A percentile compares a stretch with the other conserved stretches of the same genome.
These are phyloP conservation scores for Halcyon malimbica DNA, from an alignment of 2,113 vertebrate species.

Conservation along the genomic window DNA sequence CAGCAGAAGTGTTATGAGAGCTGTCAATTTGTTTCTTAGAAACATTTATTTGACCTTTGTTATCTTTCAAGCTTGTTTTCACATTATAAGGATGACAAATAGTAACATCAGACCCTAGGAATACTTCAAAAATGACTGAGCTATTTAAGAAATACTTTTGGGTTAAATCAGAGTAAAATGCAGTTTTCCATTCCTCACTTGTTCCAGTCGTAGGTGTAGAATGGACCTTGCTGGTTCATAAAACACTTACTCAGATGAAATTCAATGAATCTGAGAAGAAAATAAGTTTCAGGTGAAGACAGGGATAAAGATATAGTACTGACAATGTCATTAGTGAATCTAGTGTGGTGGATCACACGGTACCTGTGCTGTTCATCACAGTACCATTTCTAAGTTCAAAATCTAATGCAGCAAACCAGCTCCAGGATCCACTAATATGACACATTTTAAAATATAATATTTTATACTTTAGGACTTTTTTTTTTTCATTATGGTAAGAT, in stretches of 20 bases:
- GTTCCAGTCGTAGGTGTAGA: background rate
- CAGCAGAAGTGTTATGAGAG: background rate
- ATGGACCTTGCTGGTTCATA: background rate
- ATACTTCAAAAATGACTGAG: background rate
- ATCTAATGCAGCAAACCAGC: background rate
- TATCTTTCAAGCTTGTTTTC: constrained; percentile 17
- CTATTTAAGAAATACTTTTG: background rate
- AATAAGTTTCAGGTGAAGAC: constrained; percentile 13
- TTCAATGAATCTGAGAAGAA: constrained; percentile 17
- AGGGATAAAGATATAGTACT: background rate
- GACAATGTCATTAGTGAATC: constrained; percentile 1
- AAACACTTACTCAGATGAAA: constrained; percentile 24
- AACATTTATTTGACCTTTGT: background rate
- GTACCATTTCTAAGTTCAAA: background rate
- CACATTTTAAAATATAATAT: background rate
- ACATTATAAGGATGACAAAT: background rate
- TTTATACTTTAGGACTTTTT: background rate
- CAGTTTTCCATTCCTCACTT: background rate
- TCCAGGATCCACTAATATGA: background rate
- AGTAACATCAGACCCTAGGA: background rate
- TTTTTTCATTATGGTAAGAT: background rate
- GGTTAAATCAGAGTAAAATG: background rate
- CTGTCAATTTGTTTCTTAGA: background rate
- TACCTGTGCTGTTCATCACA: background rate
- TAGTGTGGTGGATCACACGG: background rate